Evolutionary conservation across 2,888 invertebrate genomes (phyloP).

Genomic region (Chymomyza amoena): DNA sequence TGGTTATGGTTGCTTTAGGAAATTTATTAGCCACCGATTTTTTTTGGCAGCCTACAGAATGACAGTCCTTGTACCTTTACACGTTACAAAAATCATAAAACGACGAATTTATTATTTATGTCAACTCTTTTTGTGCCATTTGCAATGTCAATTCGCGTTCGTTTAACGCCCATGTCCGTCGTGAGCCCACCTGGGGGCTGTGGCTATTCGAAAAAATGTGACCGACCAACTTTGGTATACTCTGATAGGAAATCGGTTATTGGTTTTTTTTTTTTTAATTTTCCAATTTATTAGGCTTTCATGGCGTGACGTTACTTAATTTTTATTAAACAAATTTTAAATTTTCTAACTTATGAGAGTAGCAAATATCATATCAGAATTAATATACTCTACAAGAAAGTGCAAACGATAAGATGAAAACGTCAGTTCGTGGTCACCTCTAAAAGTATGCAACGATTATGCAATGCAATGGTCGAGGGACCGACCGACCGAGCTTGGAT

Average conservation of each 20-base stretch:
- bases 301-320: too few species aligned
- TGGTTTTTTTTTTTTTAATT: too few species aligned
- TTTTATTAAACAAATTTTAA: too few species aligned
- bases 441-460: background rate
- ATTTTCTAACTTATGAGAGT: too few species aligned
- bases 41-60: conserved; percentile 67
- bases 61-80: conserved; percentile 44
- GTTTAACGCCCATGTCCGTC: background rate
- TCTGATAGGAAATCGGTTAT: background rate
- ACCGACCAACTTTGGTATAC: background rate
- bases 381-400: background rate
- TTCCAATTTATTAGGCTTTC: too few species aligned
- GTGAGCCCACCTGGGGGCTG: background rate
- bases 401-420: background rate
- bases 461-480: background rate
- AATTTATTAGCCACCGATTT: conserved; percentile 67
- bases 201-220: background rate
- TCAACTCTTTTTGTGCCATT: conserved; percentile 69
- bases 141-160: conserved; percentile 50
- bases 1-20: conserved; percentile 37
- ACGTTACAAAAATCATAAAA: conserved; percentile 59
- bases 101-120: conserved; percentile 68
- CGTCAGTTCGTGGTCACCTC: background rate
- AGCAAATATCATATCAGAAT: background rate
- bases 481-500: background rate